These are phyloP conservation scores for Cyclophora albipunctata DNA, from an alignment of 2,888 invertebrate species.

Conservation along the genomic window DNA sequence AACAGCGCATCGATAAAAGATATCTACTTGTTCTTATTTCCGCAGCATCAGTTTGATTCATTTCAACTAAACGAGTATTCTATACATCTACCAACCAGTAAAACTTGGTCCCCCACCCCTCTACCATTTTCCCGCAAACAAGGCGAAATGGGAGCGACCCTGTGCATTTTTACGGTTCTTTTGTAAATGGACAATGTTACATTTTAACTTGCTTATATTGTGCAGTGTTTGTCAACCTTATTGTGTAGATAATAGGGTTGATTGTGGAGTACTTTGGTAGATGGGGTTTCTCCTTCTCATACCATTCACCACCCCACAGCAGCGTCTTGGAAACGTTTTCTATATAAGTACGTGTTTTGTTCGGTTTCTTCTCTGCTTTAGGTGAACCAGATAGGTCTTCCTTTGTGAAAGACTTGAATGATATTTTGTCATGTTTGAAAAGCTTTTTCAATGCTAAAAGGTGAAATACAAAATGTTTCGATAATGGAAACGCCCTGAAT, in stretches of 20 bases:
- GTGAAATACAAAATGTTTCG: neutral
- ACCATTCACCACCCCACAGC: constrained; percentile 32
- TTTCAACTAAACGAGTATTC: constrained; percentile 41
- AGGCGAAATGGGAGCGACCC: constrained; percentile 24
- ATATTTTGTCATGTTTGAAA: constrained; percentile 16
- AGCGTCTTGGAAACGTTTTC: constrained; percentile 66
- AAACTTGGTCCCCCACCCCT: constrained; percentile 24
- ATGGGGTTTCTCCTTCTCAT: constrained; percentile 23
- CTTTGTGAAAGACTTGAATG: constrained; percentile 19
- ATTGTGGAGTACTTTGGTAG: constrained; percentile 15
- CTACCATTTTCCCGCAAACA: constrained; percentile 14
- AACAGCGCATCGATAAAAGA: too few relatives aligned
- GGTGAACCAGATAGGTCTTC: constrained; percentile 38
- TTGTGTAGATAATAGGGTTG: neutral
- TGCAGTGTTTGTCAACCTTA: neutral
- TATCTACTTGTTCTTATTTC: neutral
- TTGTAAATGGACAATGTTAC: constrained; percentile 40
- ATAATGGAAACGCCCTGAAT: too few relatives aligned
- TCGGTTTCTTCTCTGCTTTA: constrained; percentile 54
- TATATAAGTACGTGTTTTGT: constrained; percentile 62
- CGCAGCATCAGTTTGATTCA: constrained; percentile 30
- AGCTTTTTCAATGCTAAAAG: constrained; percentile 12
- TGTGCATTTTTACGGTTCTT: constrained; percentile 47
- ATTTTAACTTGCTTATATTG: constrained; percentile 4
- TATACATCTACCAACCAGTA: constrained; percentile 34